Evolutionary conservation across 2,797 vertebrate species (phyloP), one percentile per base, ranked within the genome.

Genomic region (Takifugu rubripes): DNA sequence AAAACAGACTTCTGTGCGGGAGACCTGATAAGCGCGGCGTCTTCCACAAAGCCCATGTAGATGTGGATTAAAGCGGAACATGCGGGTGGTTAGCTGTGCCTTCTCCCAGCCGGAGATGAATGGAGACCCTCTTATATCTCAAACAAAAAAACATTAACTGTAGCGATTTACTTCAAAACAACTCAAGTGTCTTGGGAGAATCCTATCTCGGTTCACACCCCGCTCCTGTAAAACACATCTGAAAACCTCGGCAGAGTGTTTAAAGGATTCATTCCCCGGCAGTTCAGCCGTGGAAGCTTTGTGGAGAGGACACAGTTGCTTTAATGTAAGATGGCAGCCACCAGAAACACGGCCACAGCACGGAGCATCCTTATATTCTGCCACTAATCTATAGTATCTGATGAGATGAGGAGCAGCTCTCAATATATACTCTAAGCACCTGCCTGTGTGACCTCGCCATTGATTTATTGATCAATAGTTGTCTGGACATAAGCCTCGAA

Each of bases 61-160:
- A 40, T 72, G 69, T 76, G 84, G 82, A 87, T 87, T 84, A 87
- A 87, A 87, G 78, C 72, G 49, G 75, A 72, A 70, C 74, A 79
- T 84, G 84, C 74, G 56, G 77, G 76, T 72, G 77, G 80, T 70
- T 72, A 63, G 61, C 66, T 67, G 50, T 49, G 83, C 57, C 60
- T 68, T 61, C 64, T 71, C 65, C 56, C 55, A 54, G 56, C 76
- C 75, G 75, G 74, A 79, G 82, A 83, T 69, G 80, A 82, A 83
- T 85, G 62, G 72, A 78, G 70, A 63, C 25, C 3, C 70, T 76
- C 64, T 84, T 76, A 86, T 78, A 81, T 68, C 77, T 84, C 79
- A 77, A 84, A 87, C 77, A 79, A 74, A 40, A 40, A 84, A 85
- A 83, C 81, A 84, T 84, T 77, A 80, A 74, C 72, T 65, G 64